Base-by-base conservation (phyloP, 2,797 vertebrate genomes). In the Orientallactaga sibirica region DNA sequence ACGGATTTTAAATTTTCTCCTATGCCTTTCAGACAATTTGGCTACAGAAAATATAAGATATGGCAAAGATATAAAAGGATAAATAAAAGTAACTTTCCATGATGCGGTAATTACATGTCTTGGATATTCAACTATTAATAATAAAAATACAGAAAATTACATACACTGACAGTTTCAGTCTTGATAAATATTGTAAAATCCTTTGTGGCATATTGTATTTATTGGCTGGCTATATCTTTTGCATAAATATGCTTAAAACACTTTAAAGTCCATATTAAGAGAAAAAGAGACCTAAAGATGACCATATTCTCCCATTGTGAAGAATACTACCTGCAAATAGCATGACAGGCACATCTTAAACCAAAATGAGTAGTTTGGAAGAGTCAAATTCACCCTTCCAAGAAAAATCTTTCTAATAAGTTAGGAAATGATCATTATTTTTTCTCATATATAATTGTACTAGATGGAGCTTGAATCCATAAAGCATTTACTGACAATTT, bases 401-500 rank as follows among this genome's bases (percentile, higher is more conserved):
- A 64, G 15, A 93, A 96, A 80, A 93, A 92, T 73, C 25, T 89
- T 18, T 75, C 86, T 74, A 43, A 95, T 91, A 76, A 78, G 90
- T 79, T 89, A 95, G 43, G 41, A 94, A 96, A 88, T 84, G 68
- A 86, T 88, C 71, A 90, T 76, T 73, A 27, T 93, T 58, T 91
- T 96, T 94, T 95, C 93, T 92, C 68, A 84, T 73, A 89, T 61
- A 91, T 97, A 95, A 90, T 94, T 97, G 85, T 96, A 91, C 95
- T 95, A 84, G 90, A 96, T 97, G 43, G 67, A 90, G 48, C 88
- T 93, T 95, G 98, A 98, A 97, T 96, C 93, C 93, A 71, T 97
- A 98, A 97, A 97, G 94, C 95, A 96, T 98, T 98, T 97, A 97
- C 68, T 92, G 90, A 33, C 43, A 96, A 93, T 93, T 71, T 98